phyloP scores from a whole-genome alignment of 1,140 invertebrate genomes.

The Orchestia grillus region DNA sequence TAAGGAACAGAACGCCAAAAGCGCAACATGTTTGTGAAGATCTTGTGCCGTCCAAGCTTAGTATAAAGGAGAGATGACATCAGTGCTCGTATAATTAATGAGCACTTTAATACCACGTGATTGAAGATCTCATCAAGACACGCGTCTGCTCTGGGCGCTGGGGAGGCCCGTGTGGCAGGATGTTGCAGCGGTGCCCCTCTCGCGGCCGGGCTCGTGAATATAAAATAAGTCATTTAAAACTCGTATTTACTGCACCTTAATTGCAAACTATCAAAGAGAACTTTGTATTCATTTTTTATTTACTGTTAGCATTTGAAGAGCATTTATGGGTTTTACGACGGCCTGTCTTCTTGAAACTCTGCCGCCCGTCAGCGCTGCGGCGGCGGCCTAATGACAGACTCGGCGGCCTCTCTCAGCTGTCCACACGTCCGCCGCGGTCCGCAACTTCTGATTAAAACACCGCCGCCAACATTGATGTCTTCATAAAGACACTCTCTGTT shows the following conservation, averaged over 20 bases:
- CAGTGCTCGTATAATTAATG: not conserved
- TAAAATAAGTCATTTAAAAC: not conserved
- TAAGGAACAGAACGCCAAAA: not conserved
- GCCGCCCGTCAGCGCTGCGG: not conserved
- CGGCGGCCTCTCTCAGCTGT: not conserved
- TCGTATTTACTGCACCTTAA: not conserved
- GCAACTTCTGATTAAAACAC: not conserved
- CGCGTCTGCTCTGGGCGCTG: not conserved
- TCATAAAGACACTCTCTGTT: constrained; percentile 33
- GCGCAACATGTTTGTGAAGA: not conserved
- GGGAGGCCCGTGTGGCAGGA: not conserved
- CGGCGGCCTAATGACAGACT: constrained; percentile 12
- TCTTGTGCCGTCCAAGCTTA: not conserved
- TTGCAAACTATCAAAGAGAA: not conserved
- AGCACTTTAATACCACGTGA: not conserved
- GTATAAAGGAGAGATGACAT: not conserved
- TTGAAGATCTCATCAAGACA: not conserved
- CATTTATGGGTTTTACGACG: not conserved
- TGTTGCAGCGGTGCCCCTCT: not conserved
- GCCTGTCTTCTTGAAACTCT: not conserved
- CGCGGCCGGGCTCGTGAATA: not conserved
- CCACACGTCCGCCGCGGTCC: not conserved
- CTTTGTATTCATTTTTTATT: not conserved
- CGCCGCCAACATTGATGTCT: not conserved
- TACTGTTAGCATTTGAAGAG: not conserved